Conservation (phyloP, 2,888 invertebrate species). For the Julus scandinavius region DNA sequence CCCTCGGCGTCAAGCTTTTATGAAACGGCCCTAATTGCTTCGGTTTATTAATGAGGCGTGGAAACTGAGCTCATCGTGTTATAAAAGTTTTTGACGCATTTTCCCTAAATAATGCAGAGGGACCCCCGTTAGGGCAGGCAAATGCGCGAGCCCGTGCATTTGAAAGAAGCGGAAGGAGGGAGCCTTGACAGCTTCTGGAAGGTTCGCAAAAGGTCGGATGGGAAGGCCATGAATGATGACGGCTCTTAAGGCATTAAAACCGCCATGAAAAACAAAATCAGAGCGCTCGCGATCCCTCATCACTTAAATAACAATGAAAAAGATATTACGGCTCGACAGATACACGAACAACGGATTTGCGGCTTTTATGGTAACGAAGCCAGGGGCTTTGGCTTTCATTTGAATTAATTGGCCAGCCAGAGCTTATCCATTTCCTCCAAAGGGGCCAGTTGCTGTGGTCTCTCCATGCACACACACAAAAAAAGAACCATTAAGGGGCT, state of each 20-base stretch:
- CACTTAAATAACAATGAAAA: constrained; percentile 55
- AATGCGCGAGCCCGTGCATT: background rate
- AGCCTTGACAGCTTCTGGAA: constrained; percentile 40
- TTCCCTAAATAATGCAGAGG: constrained; percentile 17
- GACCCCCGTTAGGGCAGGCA: constrained; percentile 33
- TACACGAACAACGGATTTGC: constrained; percentile 49
- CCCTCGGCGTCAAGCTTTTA: background rate
- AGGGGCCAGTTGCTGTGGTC: background rate
- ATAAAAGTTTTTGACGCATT: constrained; percentile 13
- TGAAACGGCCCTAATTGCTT: constrained; percentile 46
- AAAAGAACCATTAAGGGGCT: constrained; percentile 21
- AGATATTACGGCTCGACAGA: constrained; percentile 52
- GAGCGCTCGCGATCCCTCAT: constrained; percentile 40
- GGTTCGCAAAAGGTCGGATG: constrained; percentile 16
- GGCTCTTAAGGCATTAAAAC: constrained; percentile 50
- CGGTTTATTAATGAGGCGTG: constrained; percentile 55
- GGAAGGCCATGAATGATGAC: constrained; percentile 45
- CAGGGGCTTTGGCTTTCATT: constrained; percentile 25
- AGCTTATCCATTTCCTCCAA: constrained; percentile 18
- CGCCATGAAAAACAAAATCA: constrained; percentile 42
- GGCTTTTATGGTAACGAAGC: constrained; percentile 43
- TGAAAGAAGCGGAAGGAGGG: constrained; percentile 44
- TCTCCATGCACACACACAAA: no score
- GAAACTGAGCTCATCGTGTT: constrained; percentile 52
- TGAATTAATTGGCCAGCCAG: constrained; percentile 25